phyloP scores from a whole-genome alignment of 2,797 vertebrate genomes.

The Pyrocephalus nanus region DNA sequence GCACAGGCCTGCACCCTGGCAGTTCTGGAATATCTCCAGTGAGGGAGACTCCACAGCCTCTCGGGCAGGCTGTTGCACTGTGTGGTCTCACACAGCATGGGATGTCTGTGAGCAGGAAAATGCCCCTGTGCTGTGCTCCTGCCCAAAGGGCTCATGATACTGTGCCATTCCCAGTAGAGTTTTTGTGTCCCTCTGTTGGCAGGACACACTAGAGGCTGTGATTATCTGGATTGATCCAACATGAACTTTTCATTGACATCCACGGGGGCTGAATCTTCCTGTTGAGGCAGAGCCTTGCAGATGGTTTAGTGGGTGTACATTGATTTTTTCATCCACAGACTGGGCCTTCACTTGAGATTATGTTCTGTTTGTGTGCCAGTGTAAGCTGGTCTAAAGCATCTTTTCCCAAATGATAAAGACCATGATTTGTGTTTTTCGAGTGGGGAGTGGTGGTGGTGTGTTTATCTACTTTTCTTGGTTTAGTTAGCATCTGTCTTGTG shows the following conservation, averaged over 20 bases:
- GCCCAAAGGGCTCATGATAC: fast-evolving
- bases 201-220: neutral
- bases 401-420: neutral
- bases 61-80: neutral
- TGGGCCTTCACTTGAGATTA: neutral
- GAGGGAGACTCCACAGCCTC: neutral
- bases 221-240: neutral
- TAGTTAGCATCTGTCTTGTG: neutral
- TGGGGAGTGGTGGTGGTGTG: no score
- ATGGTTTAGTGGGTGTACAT: neutral
- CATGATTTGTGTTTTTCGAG: neutral
- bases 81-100: fast-evolving
- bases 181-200: neutral
- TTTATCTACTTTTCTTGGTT: neutral
- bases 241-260: neutral
- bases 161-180: fast-evolving
- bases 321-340: neutral
- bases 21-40: neutral
- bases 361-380: neutral
- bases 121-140: fast-evolving
- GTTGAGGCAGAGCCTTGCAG: neutral
- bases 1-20: fast-evolving
- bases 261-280: neutral
- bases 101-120: fast-evolving
- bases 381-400: neutral